Evolutionary conservation across 1,140 invertebrate species (phyloP).

Genomic region (Meloidogyne chitwoodi): DNA sequence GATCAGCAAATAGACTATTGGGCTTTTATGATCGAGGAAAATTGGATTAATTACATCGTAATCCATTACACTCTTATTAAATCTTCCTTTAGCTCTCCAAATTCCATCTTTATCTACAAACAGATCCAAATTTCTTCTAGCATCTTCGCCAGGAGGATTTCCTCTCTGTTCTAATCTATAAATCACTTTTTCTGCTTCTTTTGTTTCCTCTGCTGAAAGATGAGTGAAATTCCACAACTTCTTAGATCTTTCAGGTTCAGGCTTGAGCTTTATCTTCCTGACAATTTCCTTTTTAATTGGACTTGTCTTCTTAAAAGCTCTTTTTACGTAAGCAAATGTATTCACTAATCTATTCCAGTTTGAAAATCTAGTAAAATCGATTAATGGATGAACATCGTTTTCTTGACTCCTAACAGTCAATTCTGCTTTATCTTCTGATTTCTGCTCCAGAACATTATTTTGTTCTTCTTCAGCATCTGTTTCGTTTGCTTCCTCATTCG

Average conservation of each 20-base stretch:
- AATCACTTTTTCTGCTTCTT: not conserved
- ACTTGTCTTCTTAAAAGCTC: too few relatives aligned
- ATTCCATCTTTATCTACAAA: not conserved
- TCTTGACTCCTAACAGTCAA: too few relatives aligned
- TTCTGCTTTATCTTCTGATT: too few relatives aligned
- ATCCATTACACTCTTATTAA: not conserved
- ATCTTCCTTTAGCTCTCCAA: not conserved
- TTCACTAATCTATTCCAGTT: not conserved
- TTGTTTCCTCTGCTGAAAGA: not conserved
- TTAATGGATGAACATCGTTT: too few relatives aligned
- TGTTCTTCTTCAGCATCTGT: too few relatives aligned
- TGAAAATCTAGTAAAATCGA: too few relatives aligned
- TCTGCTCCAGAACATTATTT: too few relatives aligned
- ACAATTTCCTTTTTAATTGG: not conserved
- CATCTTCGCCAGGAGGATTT: not conserved
- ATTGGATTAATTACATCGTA: not conserved
- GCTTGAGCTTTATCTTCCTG: not conserved
- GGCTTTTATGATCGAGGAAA: not conserved
- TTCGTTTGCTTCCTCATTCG: too few relatives aligned
- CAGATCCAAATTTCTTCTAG: not conserved
- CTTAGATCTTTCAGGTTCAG: not conserved
- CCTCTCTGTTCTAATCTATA: not conserved
- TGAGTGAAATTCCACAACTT: not conserved
- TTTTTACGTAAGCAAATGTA: not conserved
- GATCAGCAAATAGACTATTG: not conserved